Evolutionary conservation across 2,113 vertebrate genomes (phyloP), one percentile per base, ranked within the genome.

Genomic region (Phaethon lepturus): DNA sequence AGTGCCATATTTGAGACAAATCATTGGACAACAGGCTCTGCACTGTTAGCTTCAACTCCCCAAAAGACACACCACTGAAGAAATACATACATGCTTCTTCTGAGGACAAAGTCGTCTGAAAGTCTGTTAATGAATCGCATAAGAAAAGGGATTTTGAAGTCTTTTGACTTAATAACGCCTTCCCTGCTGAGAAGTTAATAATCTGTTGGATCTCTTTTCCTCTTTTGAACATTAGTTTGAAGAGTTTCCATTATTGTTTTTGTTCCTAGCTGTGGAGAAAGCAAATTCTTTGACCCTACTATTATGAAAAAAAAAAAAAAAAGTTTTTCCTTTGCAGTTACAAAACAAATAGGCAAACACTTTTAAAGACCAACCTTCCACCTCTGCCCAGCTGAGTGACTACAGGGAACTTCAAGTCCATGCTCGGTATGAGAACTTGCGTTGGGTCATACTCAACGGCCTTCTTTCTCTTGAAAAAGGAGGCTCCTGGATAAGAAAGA

Each of bases 151-250:
- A 75, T 92, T 92, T 95, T 83, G 67, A 92, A 93, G 76, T 76
- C 78, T 94, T 97, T 86, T 80, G 53, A 90, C 85, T 95, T 52
- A 96, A 93, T 91, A 95, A 69, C 7, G 3, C 68, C 71, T 90
- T 93, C 63, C 96, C 92, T 85, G 53, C 87, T 93, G 94, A 88
- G 95, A 96, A 95, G 93, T 96, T 98, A 96, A 97, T 97, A 66
- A 96, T 96, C 84, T 91, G 69, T 83, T 97, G 81, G 50, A 44
- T 94, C 67, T 69, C 63, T 96, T 92, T 86, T 90, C 49, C 76
- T 94, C 91, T 80, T 96, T 79, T 95, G 81, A 96, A 91, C 87
- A 84, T 95, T 72, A 96, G 76, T 95, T 96, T 96, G 86, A 93
- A 95, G 64, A 93, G 72, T 64, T 93, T 94, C 93, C 74, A 91